A percentile compares a stretch with the other conserved stretches of the same genome.
Conservation (phyloP, 2,888 invertebrate genomes). For the Athalia rosae region DNA sequence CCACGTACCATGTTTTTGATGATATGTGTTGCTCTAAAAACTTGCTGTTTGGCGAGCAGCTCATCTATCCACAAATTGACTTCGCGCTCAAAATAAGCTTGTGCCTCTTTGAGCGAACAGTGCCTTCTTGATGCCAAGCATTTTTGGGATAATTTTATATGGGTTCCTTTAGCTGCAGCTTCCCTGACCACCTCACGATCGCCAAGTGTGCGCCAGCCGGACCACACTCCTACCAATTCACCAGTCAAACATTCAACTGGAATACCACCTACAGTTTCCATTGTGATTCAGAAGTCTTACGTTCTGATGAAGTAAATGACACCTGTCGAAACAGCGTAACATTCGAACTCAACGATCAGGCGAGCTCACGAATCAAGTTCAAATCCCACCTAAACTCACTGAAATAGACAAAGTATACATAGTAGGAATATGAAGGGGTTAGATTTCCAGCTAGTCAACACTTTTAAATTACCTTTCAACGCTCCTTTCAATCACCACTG, state of each 20-base stretch:
- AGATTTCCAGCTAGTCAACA: too few species aligned
- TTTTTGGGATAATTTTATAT: slow-evolving; percentile 77
- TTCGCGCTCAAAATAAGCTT: slow-evolving; percentile 72
- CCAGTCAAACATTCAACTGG: slow-evolving; percentile 78
- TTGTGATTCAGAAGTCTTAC: slow-evolving; percentile 46
- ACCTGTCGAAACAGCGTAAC: too few species aligned
- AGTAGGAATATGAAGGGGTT: too few species aligned
- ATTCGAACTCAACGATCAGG: too few species aligned
- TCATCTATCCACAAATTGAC: slow-evolving; percentile 80
- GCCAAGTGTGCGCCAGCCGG: slow-evolving; percentile 80
- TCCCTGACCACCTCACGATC: slow-evolving; percentile 81
- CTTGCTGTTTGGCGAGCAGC: slow-evolving; percentile 78
- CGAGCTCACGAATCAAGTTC: too few species aligned
- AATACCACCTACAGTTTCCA: slow-evolving; percentile 60
- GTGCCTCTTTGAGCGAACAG: slow-evolving; percentile 75
- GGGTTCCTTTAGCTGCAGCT: slow-evolving; percentile 81
- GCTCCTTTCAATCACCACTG: too few species aligned
- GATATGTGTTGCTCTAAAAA: slow-evolving; percentile 80
- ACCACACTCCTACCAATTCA: slow-evolving; percentile 79
- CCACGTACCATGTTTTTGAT: slow-evolving; percentile 76
- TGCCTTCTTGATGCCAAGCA: slow-evolving; percentile 77
- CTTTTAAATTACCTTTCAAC: too few species aligned
- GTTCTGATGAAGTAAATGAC: too few species aligned
- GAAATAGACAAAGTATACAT: too few species aligned
- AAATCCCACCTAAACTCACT: too few species aligned